Percentiles rank a stretch among this genome's conserved stretches.
Evolutionary conservation across 1,140 invertebrate genomes (phyloP).

Genomic region (Drosophila biarmipes): DNA sequence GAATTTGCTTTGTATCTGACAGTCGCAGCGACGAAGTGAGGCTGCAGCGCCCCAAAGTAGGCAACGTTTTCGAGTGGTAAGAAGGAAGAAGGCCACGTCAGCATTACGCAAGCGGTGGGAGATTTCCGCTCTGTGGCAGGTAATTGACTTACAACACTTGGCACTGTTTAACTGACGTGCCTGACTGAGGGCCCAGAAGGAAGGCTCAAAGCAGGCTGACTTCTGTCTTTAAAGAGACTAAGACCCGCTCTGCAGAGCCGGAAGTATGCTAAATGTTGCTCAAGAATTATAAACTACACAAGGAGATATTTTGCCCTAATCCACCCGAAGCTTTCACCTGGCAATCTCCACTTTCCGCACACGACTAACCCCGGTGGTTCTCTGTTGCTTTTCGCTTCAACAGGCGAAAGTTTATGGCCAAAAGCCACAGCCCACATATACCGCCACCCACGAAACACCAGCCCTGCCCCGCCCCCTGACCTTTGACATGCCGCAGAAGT

Average conservation of each 20-base stretch:
- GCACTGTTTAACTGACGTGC: slow-evolving; percentile 65
- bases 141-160: slow-evolving; percentile 79
- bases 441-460: slow-evolving; percentile 24
- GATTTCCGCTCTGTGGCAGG: slow-evolving; percentile 65
- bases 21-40: slow-evolving; percentile 9
- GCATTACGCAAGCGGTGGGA: slow-evolving; percentile 13
- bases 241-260: neutral
- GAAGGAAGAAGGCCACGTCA: slow-evolving; percentile 3
- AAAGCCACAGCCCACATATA: slow-evolving; percentile 69
- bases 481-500: slow-evolving; percentile 54
- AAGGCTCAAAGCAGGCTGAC: slow-evolving; percentile 21
- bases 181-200: slow-evolving; percentile 43
- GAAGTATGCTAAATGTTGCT: slow-evolving; percentile 15
- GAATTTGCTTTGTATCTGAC: slow-evolving; percentile 51
- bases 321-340: slow-evolving; percentile 3
- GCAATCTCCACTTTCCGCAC: slow-evolving; percentile 8
- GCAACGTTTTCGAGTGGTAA: slow-evolving; percentile 5
- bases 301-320: slow-evolving; percentile 30
- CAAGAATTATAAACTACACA: slow-evolving; percentile 21
- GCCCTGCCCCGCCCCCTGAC: neutral
- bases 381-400: slow-evolving; percentile 58
- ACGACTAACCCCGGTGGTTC: slow-evolving; percentile 19
- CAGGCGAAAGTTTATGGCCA: slow-evolving; percentile 76
- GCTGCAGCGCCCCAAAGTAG: slow-evolving; percentile 13
- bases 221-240: neutral